phyloP scores from a whole-genome alignment of 2,888 invertebrate species.

The Drosophila lacicola region DNA sequence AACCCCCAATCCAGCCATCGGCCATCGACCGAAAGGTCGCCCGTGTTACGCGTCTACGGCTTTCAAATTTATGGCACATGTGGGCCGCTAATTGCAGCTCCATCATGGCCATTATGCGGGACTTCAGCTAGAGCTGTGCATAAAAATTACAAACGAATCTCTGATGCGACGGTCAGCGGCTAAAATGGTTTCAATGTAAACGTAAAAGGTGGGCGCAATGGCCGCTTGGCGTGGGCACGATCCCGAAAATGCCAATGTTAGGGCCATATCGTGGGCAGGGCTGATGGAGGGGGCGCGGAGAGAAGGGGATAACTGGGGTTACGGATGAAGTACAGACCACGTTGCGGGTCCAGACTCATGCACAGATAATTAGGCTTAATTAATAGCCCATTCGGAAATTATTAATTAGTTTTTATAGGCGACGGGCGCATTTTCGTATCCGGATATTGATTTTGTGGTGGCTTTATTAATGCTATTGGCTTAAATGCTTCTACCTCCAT shows the following conservation, averaged over 20 bases:
- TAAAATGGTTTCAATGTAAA: conserved; percentile 38
- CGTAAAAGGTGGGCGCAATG: neutral
- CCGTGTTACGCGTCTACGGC: conserved; percentile 18
- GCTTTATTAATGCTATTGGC: conserved; percentile 85
- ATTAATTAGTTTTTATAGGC: conserved; percentile 86
- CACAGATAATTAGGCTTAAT: conserved; percentile 85
- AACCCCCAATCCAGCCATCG: neutral
- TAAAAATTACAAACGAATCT: conserved; percentile 64
- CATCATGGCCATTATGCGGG: conserved; percentile 82
- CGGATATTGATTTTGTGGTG: conserved; percentile 86
- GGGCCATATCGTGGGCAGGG: neutral
- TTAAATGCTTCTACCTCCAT: conserved; percentile 84
- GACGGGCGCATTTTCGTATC: conserved; percentile 85
- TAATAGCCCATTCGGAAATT: conserved; percentile 86
- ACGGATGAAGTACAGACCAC: conserved; percentile 58
- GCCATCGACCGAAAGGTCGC: neutral
- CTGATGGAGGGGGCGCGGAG: rapidly evolving
- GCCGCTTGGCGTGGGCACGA: neutral
- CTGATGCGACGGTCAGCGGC: conserved; percentile 40
- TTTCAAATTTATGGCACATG: conserved; percentile 51
- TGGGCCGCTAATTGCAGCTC: conserved; percentile 65
- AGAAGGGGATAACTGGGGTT: conserved; percentile 4
- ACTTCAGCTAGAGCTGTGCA: conserved; percentile 23
- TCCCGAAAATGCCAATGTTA: conserved; percentile 35
- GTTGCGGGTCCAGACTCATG: conserved; percentile 75